A percentile compares a stretch with the other conserved stretches of the same genome.
phyloP scores from a whole-genome alignment of 1,140 invertebrate genomes.

The Agrilus planipennis region DNA sequence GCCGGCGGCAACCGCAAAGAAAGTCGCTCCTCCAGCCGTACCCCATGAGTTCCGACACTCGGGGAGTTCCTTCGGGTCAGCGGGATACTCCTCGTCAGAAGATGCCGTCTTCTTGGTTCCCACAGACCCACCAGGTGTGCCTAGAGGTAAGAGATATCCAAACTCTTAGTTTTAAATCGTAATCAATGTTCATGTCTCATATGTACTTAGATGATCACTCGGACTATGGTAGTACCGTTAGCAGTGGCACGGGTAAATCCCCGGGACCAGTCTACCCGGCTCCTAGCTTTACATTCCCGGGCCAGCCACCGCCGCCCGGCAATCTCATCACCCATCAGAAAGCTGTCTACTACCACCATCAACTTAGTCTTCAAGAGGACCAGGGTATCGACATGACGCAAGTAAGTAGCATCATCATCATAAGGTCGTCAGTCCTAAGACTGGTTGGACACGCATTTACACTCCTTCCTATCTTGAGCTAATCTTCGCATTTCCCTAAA shows the following conservation, averaged over 20 bases:
- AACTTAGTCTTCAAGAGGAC: conserved; percentile 58
- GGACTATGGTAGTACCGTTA: conserved; percentile 48
- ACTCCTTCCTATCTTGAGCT: no score
- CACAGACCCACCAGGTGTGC: conserved; percentile 28
- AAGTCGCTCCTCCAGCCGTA: conserved; percentile 70
- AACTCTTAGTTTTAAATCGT: background rate
- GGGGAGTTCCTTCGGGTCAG: conserved; percentile 58
- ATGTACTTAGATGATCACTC: conserved; percentile 44
- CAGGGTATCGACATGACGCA: conserved; percentile 62
- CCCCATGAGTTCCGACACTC: conserved; percentile 66
- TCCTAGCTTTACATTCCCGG: conserved; percentile 40
- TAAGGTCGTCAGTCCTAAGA: no score
- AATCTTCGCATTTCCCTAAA: no score
- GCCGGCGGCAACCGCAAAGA: conserved; percentile 63
- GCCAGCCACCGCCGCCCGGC: conserved; percentile 33
- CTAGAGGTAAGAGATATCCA: conserved; percentile 24
- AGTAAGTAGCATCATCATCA: conserved; percentile 36
- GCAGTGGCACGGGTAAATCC: conserved; percentile 41
- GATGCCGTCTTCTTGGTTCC: conserved; percentile 30
- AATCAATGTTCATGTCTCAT: background rate
- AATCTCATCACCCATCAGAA: conserved; percentile 54
- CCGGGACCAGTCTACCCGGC: conserved; percentile 40
- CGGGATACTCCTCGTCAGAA: conserved; percentile 58
- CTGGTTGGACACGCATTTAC: no score
- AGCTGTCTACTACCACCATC: conserved; percentile 61